A percentile compares a stretch with the other conserved stretches of the same genome.
These are phyloP conservation scores for Blastomussa wellsi DNA, from an alignment of 92 coral and sea anemone species.

Conservation along the genomic window DNA sequence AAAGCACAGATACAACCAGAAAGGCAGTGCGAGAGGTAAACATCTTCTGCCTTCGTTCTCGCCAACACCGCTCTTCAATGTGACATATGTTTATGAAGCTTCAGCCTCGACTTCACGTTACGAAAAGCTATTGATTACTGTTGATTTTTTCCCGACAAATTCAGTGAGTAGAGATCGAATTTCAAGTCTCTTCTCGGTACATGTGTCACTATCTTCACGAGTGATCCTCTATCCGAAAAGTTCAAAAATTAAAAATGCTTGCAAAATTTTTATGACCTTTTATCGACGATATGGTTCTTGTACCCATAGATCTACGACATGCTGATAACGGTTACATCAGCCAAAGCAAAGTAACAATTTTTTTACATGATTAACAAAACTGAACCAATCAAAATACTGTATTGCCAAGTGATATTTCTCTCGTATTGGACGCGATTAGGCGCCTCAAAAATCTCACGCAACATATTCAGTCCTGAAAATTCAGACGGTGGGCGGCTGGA, in stretches of 20 bases:
- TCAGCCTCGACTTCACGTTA: constrained; percentile 16
- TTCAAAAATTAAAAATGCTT: too few species aligned
- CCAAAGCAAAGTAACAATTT: neutral
- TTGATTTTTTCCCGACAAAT: constrained; percentile 20
- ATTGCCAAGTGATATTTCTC: neutral
- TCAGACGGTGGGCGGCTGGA: neutral
- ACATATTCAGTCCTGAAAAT: neutral
- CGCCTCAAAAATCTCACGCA: neutral
- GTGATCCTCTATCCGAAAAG: too few species aligned
- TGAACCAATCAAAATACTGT: neutral
- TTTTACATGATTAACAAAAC: neutral
- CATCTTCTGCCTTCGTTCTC: constrained; percentile 11
- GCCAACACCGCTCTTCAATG: neutral
- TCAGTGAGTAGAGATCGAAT: too few species aligned
- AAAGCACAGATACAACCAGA: constrained; percentile 11
- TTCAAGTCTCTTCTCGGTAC: too few species aligned
- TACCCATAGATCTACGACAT: too few species aligned
- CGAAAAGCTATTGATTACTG: constrained; percentile 21
- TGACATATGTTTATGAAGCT: constrained; percentile 8
- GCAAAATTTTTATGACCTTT: too few species aligned
- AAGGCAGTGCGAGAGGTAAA: neutral
- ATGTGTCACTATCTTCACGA: too few species aligned
- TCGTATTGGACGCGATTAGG: neutral
- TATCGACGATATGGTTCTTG: too few species aligned
- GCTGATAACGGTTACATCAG: neutral